Evolutionary conservation across 2,797 vertebrate species (phyloP).

Genomic region (Agapornis canus): DNA sequence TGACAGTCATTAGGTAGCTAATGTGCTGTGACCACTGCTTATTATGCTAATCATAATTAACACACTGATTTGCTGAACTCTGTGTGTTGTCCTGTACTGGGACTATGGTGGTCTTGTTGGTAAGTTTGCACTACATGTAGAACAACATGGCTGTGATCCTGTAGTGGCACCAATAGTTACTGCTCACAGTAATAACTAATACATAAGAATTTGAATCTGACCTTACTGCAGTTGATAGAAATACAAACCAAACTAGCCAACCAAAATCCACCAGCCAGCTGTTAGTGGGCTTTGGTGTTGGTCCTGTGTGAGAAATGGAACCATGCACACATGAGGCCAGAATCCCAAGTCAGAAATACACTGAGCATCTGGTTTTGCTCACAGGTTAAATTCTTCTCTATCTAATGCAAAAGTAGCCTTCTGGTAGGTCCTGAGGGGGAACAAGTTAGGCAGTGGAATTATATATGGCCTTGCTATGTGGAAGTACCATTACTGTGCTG

Average conservation of each 20-base stretch:
- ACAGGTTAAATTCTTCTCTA: background rate
- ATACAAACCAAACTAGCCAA: background rate
- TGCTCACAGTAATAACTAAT: background rate
- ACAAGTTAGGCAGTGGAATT: background rate
- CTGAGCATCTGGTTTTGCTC: background rate
- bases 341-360: background rate
- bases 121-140: background rate
- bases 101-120: background rate
- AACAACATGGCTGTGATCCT: background rate
- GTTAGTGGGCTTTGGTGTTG: background rate
- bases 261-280: background rate
- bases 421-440: background rate
- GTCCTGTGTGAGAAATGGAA: background rate
- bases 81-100: background rate
- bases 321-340: background rate
- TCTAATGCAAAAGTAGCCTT: background rate
- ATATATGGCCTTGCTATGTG: background rate
- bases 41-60: conserved; percentile 60
- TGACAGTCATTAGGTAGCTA: conserved; percentile 58
- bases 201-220: background rate
- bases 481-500: background rate
- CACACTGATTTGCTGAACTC: conserved; percentile 43
- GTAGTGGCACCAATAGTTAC: background rate
- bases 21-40: conserved; percentile 61
- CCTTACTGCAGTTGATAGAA: background rate